Conservation (phyloP, 2,113 vertebrate species). For the Meleagris gallopavo region DNA sequence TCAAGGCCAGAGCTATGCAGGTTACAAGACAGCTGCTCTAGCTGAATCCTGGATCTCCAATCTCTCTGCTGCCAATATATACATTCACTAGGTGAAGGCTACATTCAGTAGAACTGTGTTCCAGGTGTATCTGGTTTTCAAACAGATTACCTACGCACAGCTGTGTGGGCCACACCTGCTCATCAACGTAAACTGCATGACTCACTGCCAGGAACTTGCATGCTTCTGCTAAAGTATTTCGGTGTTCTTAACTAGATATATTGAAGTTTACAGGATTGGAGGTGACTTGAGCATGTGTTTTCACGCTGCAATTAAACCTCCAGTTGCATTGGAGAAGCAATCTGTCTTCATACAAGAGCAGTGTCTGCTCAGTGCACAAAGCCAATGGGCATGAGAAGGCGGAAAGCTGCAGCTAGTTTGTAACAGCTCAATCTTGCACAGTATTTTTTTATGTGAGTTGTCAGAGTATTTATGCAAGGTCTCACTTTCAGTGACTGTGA, state of each 20-base stretch:
- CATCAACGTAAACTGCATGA: fast-evolving
- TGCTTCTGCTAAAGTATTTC: neutral
- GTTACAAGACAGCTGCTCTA: neutral
- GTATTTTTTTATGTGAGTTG: neutral
- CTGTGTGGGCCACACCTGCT: neutral
- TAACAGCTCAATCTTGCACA: neutral
- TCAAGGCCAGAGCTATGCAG: neutral
- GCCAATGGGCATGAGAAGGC: neutral
- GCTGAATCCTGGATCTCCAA: neutral
- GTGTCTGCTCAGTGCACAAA: neutral
- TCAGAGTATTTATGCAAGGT: neutral
- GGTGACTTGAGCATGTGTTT: neutral
- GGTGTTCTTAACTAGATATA: neutral
- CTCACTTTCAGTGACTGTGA: neutral
- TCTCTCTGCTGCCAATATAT: fast-evolving
- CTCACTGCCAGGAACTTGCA: neutral
- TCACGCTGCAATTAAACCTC: neutral
- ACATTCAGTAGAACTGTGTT: fast-evolving
- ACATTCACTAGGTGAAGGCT: neutral
- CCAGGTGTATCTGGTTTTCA: neutral
- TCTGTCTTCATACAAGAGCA: neutral
- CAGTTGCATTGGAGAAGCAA: no score
- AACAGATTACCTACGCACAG: fast-evolving
- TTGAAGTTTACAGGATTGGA: neutral
- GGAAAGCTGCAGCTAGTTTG: neutral